Percentiles rank a stretch among this genome's conserved stretches.
These are phyloP conservation scores for Polyergus mexicanus DNA, from an alignment of 1,140 invertebrate genomes.

Conservation along the genomic window DNA sequence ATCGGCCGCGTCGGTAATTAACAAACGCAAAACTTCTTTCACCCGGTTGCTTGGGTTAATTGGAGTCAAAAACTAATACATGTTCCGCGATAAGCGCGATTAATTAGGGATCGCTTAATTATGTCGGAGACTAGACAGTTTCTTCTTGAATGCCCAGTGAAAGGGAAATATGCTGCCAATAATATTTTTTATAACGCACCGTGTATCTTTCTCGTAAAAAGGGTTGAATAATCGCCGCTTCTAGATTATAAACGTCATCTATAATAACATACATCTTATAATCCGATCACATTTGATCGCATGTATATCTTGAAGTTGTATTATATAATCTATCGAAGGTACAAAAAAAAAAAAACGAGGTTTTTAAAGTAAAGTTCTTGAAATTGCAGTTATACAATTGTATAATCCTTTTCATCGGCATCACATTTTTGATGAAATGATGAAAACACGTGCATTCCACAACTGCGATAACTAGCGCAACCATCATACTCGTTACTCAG, in stretches of 20 bases:
- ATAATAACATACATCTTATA: background rate
- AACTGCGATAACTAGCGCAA: constrained; percentile 75
- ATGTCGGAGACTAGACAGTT: background rate
- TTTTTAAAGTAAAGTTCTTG: background rate
- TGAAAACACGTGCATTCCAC: constrained; percentile 68
- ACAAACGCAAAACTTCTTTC: constrained; percentile 65
- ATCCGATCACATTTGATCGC: background rate
- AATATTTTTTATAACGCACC: background rate
- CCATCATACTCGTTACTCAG: constrained; percentile 71
- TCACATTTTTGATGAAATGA: constrained; percentile 60
- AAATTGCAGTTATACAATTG: constrained; percentile 63
- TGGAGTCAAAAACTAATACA: constrained; percentile 28
- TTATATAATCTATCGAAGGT: background rate
- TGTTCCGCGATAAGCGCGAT: background rate
- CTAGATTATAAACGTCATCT: background rate
- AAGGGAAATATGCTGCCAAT: background rate
- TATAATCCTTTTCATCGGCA: constrained; percentile 59
- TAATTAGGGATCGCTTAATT: constrained; percentile 24
- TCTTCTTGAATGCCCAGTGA: background rate
- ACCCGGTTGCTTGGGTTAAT: constrained; percentile 34
- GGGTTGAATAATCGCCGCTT: background rate
- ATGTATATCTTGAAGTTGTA: background rate
- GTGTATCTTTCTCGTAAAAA: background rate
- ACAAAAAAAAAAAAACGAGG: background rate
- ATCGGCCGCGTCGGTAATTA: constrained; percentile 69